Conservation (phyloP, 1,140 invertebrate genomes). For the Drosophila pectinifera region DNA sequence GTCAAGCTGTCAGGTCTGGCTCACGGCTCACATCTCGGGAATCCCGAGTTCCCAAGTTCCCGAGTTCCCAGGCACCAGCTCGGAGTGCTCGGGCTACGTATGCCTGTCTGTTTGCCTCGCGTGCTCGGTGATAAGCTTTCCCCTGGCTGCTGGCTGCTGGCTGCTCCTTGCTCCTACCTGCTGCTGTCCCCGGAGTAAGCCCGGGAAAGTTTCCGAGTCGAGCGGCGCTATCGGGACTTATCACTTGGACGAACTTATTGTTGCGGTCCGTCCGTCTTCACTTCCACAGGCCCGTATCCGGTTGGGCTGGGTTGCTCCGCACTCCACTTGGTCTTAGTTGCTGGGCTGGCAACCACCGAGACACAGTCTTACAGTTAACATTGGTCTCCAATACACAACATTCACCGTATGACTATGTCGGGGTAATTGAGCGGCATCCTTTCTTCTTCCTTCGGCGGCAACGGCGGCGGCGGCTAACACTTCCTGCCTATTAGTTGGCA, state of each 20-base stretch:
- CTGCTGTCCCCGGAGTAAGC: constrained; percentile 1
- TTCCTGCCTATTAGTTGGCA: constrained; percentile 69
- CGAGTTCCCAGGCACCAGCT: neutral
- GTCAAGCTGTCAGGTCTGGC: constrained; percentile 76
- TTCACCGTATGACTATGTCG: constrained; percentile 85
- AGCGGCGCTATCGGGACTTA: constrained; percentile 56
- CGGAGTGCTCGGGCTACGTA: constrained; percentile 7
- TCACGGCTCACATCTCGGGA: constrained; percentile 38
- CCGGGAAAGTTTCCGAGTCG: constrained; percentile 54
- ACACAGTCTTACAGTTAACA: constrained; percentile 86
- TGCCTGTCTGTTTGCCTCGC: constrained; percentile 55
- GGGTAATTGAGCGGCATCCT: constrained; percentile 78
- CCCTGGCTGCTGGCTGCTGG: neutral
- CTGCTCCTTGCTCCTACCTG: neutral
- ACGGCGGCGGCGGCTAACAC: constrained; percentile 49
- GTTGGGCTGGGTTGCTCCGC: constrained; percentile 1
- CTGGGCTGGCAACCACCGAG: constrained; percentile 79
- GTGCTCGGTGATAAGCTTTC: constrained; percentile 64
- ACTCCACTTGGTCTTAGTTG: constrained; percentile 29
- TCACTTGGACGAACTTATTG: constrained; percentile 68
- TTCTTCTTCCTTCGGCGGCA: constrained; percentile 25
- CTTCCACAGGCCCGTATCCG: constrained; percentile 41
- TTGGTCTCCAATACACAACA: constrained; percentile 85
- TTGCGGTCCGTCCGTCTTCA: constrained; percentile 47
- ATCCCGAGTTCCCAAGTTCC: no score